A percentile compares a stretch with the other conserved stretches of the same genome.
Evolutionary conservation across 2,113 vertebrate species (phyloP).

Genomic region (Melanostigma gelatinosum): DNA sequence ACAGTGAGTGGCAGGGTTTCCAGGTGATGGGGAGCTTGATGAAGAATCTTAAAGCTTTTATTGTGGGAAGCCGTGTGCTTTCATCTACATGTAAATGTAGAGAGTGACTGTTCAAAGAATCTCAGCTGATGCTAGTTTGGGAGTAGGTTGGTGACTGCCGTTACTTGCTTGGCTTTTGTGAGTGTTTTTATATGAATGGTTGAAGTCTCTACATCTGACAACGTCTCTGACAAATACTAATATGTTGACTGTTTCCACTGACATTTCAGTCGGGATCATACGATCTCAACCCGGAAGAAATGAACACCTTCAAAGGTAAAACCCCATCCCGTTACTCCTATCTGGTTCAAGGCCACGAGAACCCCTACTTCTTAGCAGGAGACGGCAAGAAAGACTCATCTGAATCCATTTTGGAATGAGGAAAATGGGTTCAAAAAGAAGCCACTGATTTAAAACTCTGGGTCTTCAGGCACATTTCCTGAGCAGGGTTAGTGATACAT

Average conservation of each 20-base stretch:
- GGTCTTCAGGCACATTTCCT: slow-evolving; percentile 22
- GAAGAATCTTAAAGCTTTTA: background rate
- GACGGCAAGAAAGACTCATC: slow-evolving; percentile 65
- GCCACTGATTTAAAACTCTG: slow-evolving; percentile 15
- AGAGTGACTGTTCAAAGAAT: slow-evolving; percentile 22
- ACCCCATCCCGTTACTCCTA: slow-evolving; percentile 80
- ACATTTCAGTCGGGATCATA: slow-evolving; percentile 80
- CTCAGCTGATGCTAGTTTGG: slow-evolving; percentile 13
- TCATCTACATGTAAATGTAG: slow-evolving; percentile 9
- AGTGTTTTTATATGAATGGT: background rate
- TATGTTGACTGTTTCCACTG: slow-evolving; percentile 5
- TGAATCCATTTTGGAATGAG: background rate
- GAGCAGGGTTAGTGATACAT: slow-evolving; percentile 28
- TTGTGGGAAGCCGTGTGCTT: slow-evolving; percentile 8
- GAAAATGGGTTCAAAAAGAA: slow-evolving; percentile 27
- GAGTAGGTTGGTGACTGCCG: slow-evolving; percentile 22
- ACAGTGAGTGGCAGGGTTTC: slow-evolving; percentile 24
- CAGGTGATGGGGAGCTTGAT: slow-evolving; percentile 35
- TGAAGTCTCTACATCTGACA: background rate
- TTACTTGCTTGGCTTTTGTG: slow-evolving; percentile 13
- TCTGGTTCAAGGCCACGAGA: slow-evolving; percentile 84
- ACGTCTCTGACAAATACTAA: slow-evolving; percentile 10
- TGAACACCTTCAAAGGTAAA: slow-evolving; percentile 84
- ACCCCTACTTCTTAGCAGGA: slow-evolving; percentile 81
- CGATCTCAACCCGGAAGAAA: slow-evolving; percentile 64